phyloP scores from a whole-genome alignment of 2,888 invertebrate species.

The Smittia aterrima region DNA sequence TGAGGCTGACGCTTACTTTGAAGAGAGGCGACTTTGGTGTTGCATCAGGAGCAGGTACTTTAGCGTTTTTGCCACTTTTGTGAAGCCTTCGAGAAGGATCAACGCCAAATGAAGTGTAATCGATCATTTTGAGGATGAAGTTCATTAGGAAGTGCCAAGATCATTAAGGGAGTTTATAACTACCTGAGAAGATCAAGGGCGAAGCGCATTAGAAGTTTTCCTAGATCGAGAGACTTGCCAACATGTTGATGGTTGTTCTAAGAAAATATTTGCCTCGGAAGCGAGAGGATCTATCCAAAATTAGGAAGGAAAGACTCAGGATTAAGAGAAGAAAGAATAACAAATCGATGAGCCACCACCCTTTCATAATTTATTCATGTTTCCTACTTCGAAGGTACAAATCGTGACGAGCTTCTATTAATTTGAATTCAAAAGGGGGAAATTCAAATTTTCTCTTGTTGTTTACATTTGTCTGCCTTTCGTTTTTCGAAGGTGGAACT shows the following conservation, averaged over 20 bases:
- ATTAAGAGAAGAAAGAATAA: too few species aligned
- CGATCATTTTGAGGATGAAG: conserved; percentile 23
- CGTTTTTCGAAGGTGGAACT: neutral
- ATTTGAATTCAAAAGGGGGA: conserved; percentile 10
- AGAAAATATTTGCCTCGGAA: neutral
- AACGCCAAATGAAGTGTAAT: neutral
- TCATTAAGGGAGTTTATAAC: conserved; percentile 27
- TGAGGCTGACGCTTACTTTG: neutral
- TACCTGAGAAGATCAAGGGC: conserved; percentile 29
- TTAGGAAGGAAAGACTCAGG: neutral
- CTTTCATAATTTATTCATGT: conserved; percentile 11
- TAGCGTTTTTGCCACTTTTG: conserved; percentile 30
- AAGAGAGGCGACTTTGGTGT: conserved; percentile 8
- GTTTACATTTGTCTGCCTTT: neutral
- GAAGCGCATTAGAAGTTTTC: too few species aligned
- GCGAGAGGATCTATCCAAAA: neutral
- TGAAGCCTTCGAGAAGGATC: neutral
- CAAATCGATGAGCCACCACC: conserved; percentile 6
- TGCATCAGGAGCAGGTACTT: conserved; percentile 40
- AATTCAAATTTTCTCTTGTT: neutral
- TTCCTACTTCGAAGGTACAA: conserved; percentile 8
- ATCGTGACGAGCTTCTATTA: conserved; percentile 37
- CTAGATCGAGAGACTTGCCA: too few species aligned
- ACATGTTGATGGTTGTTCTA: too few species aligned
- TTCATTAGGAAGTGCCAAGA: conserved; percentile 42